phyloP scores from a whole-genome alignment of 2,888 invertebrate species.

The Eristalinus aeneus region DNA sequence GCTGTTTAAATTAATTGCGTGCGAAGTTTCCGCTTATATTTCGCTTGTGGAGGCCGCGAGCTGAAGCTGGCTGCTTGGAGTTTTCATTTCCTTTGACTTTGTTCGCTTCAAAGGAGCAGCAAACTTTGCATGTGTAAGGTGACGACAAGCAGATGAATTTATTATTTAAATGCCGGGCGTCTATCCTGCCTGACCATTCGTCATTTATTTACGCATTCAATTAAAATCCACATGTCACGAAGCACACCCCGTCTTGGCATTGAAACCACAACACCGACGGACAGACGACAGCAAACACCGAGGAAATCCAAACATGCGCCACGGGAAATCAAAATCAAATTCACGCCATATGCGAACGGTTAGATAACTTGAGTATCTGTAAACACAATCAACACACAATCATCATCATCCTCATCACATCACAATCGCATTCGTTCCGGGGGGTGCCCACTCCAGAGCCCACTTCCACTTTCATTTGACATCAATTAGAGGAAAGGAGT shows the following conservation, averaged over 20 bases:
- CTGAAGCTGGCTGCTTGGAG: background rate
- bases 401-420: conserved; percentile 9
- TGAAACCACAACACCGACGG: conserved; percentile 31
- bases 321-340: conserved; percentile 52
- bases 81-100: background rate
- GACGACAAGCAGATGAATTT: no score
- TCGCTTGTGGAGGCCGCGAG: background rate
- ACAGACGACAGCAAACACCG: conserved; percentile 2
- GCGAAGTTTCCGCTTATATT: conserved; percentile 15
- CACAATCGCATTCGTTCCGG: background rate
- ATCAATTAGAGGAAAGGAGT: conserved; percentile 63
- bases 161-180: no score
- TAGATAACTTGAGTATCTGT: conserved; percentile 41
- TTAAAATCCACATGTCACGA: conserved; percentile 1
- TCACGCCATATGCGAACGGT: conserved; percentile 57
- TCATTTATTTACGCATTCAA: background rate
- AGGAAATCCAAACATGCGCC: conserved; percentile 10
- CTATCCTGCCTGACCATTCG: background rate
- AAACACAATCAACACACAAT: conserved; percentile 40
- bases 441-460: conserved; percentile 43
- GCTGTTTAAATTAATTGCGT: conserved; percentile 41
- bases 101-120: background rate
- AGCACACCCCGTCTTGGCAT: background rate
- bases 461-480: conserved; percentile 43
- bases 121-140: background rate